A percentile compares a stretch with the other conserved stretches of the same genome.
These are phyloP conservation scores for Pomatorhinus ruficollis DNA, from an alignment of 2,113 vertebrate genomes.

Conservation along the genomic window DNA sequence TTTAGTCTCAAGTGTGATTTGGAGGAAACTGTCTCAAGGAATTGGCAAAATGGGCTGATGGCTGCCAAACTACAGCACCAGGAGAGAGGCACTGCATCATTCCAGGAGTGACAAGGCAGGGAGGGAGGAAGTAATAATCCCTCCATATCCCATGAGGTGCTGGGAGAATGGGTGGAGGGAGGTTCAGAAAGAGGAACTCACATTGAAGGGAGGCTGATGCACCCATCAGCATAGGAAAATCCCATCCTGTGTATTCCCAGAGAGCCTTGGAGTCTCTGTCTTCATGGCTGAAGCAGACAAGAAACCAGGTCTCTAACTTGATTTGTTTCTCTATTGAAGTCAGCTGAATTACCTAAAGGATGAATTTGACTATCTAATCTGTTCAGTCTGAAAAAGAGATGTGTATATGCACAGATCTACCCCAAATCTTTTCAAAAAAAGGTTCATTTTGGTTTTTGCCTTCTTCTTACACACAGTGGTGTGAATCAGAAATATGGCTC, in stretches of 20 bases:
- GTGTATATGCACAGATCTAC: background rate
- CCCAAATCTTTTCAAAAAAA: background rate
- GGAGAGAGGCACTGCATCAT: background rate
- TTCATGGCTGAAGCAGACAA: background rate
- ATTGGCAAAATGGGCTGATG: background rate
- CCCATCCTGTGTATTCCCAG: background rate
- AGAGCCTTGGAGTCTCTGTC: background rate
- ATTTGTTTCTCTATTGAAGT: background rate
- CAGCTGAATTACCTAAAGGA: background rate
- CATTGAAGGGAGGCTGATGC: background rate
- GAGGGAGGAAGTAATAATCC: background rate
- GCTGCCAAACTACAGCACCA: background rate
- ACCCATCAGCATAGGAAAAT: background rate
- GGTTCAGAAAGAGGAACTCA: accelerated
- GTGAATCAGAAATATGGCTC: background rate
- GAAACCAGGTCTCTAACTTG: background rate
- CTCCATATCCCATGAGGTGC: accelerated
- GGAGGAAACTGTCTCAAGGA: background rate
- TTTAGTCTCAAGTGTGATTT: background rate
- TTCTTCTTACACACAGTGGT: background rate
- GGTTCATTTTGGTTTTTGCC: background rate
- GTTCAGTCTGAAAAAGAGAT: background rate
- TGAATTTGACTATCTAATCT: background rate
- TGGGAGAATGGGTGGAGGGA: background rate
- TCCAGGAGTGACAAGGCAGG: accelerated